phyloP scores from a whole-genome alignment of 2,888 invertebrate genomes.

The Isotomurus palustris region DNA sequence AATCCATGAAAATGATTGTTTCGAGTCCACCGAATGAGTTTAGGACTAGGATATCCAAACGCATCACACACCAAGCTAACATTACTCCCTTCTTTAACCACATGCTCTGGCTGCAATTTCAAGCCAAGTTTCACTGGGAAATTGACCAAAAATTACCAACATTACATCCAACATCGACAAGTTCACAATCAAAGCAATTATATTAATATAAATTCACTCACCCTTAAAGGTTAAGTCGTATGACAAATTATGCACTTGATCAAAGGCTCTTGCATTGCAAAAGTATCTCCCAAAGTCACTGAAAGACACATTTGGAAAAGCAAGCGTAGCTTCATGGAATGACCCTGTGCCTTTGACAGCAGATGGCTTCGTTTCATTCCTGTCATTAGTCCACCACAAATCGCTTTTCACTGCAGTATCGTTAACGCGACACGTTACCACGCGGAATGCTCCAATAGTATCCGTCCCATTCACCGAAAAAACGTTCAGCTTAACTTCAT shows the following conservation, averaged over 20 bases:
- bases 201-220: slow-evolving; percentile 10
- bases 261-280: slow-evolving; percentile 51
- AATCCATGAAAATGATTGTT: not conserved
- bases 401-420: no score
- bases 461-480: slow-evolving; percentile 22
- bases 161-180: no score
- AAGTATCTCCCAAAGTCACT: slow-evolving; percentile 71
- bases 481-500: not conserved
- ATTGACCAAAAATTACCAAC: no score
- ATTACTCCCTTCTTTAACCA: slow-evolving; percentile 22
- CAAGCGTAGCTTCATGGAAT: slow-evolving; percentile 58
- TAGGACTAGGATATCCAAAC: slow-evolving; percentile 38
- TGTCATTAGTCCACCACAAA: no score
- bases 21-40: slow-evolving; percentile 33
- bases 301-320: slow-evolving; percentile 58
- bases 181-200: no score
- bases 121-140: no score
- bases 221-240: slow-evolving; percentile 36
- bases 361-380: no score
- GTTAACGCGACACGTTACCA: slow-evolving; percentile 20
- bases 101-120: not conserved
- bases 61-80: slow-evolving; percentile 38
- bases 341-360: no score
- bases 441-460: slow-evolving; percentile 4
- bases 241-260: slow-evolving; percentile 15